Evolutionary conservation across 2,113 vertebrate genomes (phyloP).

Genomic region (Chaetodon auriga): DNA sequence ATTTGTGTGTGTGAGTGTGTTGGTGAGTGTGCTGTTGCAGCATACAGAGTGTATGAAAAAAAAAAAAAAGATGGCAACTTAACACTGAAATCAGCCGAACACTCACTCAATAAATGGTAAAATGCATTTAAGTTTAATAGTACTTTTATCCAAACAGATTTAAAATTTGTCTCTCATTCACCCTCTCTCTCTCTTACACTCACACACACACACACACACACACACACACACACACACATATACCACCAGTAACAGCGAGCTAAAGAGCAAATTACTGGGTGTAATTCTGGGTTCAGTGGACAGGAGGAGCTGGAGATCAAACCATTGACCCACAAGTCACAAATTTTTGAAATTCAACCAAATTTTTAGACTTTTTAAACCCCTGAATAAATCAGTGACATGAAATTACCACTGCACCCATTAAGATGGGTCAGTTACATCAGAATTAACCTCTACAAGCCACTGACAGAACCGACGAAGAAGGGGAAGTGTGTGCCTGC

Average conservation of each 20-base stretch:
- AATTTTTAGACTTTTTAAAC: no score
- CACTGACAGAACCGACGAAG: conserved; percentile 4
- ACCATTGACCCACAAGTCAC: neutral
- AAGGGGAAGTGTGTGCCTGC: conserved; percentile 7
- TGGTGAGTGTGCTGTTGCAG: neutral
- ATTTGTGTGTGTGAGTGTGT: conserved; percentile 20
- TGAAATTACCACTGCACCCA: neutral
- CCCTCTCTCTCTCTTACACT: neutral
- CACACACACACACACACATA: neutral
- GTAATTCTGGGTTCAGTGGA: neutral
- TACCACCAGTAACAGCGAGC: neutral
- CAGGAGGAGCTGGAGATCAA: neutral
- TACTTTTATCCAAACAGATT: neutral
- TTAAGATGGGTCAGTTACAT: conserved; percentile 3
- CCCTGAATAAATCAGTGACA: neutral
- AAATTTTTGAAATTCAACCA: no score
- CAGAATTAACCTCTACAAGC: conserved; percentile 11
- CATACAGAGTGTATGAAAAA: neutral
- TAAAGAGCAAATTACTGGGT: neutral
- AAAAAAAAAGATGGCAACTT: neutral
- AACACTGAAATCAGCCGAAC: neutral
- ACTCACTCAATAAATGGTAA: neutral
- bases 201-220: neutral
- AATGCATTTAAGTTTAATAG: neutral
- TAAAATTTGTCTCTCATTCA: neutral